Conservation (phyloP, 2,113 vertebrate species). For the Callospermophilus lateralis region DNA sequence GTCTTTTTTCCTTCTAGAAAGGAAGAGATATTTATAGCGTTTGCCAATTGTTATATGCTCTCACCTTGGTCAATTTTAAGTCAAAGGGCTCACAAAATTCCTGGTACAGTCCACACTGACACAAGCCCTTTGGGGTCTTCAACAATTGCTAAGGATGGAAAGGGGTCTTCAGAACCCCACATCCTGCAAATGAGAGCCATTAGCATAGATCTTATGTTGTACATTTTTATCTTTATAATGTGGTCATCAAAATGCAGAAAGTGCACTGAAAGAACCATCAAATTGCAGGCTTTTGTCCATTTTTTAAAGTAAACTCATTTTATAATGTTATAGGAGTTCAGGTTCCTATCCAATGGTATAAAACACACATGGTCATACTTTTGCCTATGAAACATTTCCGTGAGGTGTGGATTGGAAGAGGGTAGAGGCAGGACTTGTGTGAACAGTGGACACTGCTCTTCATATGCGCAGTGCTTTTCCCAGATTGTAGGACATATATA, state of each 20-base stretch:
- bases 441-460: background rate
- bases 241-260: background rate
- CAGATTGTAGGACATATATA: slow-evolving; percentile 58
- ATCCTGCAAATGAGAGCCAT: background rate
- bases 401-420: slow-evolving; percentile 30
- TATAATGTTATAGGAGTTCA: background rate
- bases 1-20: background rate
- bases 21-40: slow-evolving; percentile 16
- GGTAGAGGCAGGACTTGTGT: no score
- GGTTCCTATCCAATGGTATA: background rate
- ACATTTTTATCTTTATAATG: background rate
- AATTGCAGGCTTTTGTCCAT: background rate
- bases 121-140: background rate
- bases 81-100: slow-evolving; percentile 20
- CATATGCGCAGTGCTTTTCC: slow-evolving; percentile 22
- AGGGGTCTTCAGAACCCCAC: background rate
- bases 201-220: background rate
- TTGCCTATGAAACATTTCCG: background rate
- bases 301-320: background rate
- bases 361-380: background rate
- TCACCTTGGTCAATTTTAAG: slow-evolving; percentile 27
- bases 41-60: slow-evolving; percentile 38
- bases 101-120: background rate
- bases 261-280: background rate
- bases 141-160: slow-evolving; percentile 26